Evolutionary conservation across 1,140 invertebrate species (phyloP).

Genomic region (Camponotus floridanus): DNA sequence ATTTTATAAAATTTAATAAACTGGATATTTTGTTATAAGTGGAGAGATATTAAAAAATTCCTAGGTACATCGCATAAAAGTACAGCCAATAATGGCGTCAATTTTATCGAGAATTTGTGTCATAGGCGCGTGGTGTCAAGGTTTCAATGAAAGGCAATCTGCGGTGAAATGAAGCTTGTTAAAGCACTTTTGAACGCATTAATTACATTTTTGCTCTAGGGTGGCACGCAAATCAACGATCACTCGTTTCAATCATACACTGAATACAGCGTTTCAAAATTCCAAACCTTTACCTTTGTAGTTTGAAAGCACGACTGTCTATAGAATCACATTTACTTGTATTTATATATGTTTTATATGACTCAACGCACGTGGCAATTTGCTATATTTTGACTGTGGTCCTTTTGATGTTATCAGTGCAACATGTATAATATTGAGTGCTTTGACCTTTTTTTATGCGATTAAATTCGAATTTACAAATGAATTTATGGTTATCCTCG

Average conservation of each 20-base stretch:
- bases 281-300: not conserved
- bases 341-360: not conserved
- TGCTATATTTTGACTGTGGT: conserved; percentile 8
- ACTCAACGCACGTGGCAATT: not conserved
- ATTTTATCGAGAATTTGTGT: conserved; percentile 30
- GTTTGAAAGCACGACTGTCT: not conserved
- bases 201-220: conserved; percentile 33
- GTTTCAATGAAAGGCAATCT: conserved; percentile 30
- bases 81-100: not conserved
- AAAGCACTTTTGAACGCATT: conserved; percentile 13
- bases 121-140: not conserved
- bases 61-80: not conserved
- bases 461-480: not conserved
- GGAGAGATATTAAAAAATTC: not conserved
- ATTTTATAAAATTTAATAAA: not conserved
- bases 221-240: conserved; percentile 26
- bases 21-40: not conserved
- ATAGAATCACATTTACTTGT: not conserved
- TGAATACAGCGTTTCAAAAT: conserved; percentile 30
- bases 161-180: conserved; percentile 40
- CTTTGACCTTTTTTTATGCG: not conserved
- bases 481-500: not conserved
- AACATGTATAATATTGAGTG: not conserved
- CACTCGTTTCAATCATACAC: conserved; percentile 34
- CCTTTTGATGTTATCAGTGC: conserved; percentile 10